phyloP scores from a whole-genome alignment of 2,797 vertebrate species.

The Zalophus californianus region DNA sequence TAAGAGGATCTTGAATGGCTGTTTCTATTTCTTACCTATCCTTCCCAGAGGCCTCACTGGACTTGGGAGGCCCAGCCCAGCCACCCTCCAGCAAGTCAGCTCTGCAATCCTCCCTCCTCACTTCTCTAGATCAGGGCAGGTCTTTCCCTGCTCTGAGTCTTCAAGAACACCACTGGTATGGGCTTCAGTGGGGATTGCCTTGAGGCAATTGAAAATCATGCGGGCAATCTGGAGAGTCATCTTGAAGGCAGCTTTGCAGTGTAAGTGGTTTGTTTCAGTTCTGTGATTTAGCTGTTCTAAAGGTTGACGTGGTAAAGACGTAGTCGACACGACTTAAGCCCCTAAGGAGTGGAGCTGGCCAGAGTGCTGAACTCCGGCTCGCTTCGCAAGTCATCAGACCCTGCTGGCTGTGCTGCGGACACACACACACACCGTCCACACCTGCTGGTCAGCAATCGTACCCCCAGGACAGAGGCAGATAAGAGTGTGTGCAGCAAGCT shows the following conservation, averaged over 20 bases:
- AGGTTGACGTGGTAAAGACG: not conserved
- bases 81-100: not conserved
- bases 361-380: constrained; percentile 73
- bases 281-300: not conserved
- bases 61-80: not conserved
- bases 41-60: not conserved
- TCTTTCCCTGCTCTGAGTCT: not conserved
- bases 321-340: not conserved
- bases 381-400: not conserved
- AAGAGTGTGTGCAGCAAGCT: not conserved
- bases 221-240: not conserved
- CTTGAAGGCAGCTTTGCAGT: not conserved
- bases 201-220: not conserved
- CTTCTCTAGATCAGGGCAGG: not conserved
- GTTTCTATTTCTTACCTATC: not conserved
- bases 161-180: not conserved
- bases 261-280: not conserved
- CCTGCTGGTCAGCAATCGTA: not conserved
- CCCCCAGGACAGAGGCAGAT: not conserved
- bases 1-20: not conserved
- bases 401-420: not conserved
- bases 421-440: not conserved
- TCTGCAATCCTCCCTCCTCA: not conserved
- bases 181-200: not conserved
- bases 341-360: constrained; percentile 64